Percentiles rank a stretch among this genome's conserved stretches.
phyloP scores from a whole-genome alignment of 1,140 invertebrate genomes.

The Philotrypesis tridentata region DNA sequence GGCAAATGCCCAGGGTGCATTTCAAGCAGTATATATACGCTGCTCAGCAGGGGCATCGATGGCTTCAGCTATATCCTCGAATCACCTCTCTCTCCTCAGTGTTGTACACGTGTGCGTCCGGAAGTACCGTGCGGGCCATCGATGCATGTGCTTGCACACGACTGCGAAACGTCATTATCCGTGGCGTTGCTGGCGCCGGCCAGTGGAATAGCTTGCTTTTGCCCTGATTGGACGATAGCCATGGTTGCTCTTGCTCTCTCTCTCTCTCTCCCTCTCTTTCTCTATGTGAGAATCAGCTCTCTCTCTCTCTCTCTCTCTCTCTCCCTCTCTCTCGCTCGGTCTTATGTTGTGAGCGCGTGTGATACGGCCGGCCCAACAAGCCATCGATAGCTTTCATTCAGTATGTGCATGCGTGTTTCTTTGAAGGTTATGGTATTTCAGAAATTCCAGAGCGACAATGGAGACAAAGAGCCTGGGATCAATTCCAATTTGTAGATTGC shows the following conservation, averaged over 20 bases:
- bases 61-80: not conserved
- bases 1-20: constrained; percentile 33
- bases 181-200: not conserved
- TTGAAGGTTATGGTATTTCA: no score
- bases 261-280: no score
- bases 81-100: not conserved
- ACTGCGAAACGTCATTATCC: constrained; percentile 38
- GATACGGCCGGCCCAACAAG: no score
- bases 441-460: no score
- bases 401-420: no score
- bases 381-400: no score
- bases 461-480: no score
- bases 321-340: no score
- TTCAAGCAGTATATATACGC: constrained; percentile 19
- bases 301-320: no score
- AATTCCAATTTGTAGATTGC: no score
- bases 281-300: no score
- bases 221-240: constrained; percentile 3
- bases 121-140: not conserved
- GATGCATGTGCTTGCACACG: not conserved
- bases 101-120: not conserved
- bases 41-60: not conserved
- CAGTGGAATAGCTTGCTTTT: not conserved
- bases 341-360: not conserved
- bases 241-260: not conserved